Evolutionary conservation across 2,113 vertebrate genomes (phyloP).

Genomic region (Cettia cetti): DNA sequence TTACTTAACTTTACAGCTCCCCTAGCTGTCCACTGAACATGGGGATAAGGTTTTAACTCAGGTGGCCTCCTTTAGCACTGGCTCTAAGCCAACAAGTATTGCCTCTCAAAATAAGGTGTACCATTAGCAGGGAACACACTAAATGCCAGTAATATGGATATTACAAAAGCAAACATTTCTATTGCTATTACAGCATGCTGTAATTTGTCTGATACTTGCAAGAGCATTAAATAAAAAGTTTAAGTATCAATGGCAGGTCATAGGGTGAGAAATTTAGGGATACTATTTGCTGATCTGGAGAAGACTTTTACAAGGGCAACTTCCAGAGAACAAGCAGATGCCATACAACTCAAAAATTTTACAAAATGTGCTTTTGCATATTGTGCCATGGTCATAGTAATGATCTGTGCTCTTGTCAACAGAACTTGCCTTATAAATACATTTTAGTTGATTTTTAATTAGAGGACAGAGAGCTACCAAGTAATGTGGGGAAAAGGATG

Average conservation of each 20-base stretch:
- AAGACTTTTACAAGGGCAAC: background rate
- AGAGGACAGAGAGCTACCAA: background rate
- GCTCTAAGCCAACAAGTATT: background rate
- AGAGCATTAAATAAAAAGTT: background rate
- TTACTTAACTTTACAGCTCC: background rate
- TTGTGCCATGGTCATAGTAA: background rate
- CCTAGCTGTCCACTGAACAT: background rate
- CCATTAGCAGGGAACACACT: background rate
- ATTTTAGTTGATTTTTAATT: background rate
- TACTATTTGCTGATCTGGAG: background rate
- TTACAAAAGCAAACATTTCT: background rate
- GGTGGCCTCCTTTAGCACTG: background rate
- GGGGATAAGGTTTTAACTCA: background rate
- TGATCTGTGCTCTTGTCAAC: background rate
- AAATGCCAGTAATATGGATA: background rate
- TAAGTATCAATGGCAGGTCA: background rate
- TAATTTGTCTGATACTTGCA: background rate
- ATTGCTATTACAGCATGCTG: background rate
- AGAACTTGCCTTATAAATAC: background rate
- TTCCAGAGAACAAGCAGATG: background rate
- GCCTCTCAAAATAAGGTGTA: background rate
- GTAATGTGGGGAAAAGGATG: background rate
- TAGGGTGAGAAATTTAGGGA: background rate
- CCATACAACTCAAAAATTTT: rapidly evolving
- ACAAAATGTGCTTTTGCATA: background rate